Base-by-base conservation (phyloP, 2,888 invertebrate genomes). In the Aspidapion aeneum region DNA sequence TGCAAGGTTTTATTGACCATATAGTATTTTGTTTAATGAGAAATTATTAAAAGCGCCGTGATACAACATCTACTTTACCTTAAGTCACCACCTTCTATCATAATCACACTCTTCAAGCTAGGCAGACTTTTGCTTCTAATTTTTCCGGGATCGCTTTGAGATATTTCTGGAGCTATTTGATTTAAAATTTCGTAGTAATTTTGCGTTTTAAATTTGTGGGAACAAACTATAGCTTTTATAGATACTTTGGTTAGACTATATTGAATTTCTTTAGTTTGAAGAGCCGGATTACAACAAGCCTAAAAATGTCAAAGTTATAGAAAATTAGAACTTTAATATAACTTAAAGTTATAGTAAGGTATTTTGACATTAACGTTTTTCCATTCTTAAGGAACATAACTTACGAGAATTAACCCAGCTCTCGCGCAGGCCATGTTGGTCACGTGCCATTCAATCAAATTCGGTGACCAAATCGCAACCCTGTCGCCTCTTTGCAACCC, bases 391-490 rank as follows among this genome's bases (percentile, higher is more conserved):
- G n/a, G n/a, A n/a, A n/a, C n/a, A n/a, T 18, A 7, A 66, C 78
- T 78, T 77, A 91, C 92, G 77, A 90, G 79, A 21, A 90, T 82
- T 1, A 91, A 78, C 0, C 94, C 94, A 1, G 86, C 85, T 67
- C 91, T 85, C 0, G 89, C 86, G 0, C 89, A 86, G 0, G 90
- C 93, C 74, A 90, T 80, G 75, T 89, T 86, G 0, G 86, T 80
- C 0, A 92, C 71, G 64, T 89, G 84, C 94, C 94, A 96, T 74
- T 93, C 89, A 55, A 85, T 76, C 49, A 83, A 81, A 78, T 93
- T 95, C 0, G 93, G 91, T 0, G 89, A 86, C 90, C 91, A 93
- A 19, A 95, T 81, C 0, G 90, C 94, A 1, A 96, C 74, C 7
- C 90, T 79, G 73, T 95, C 94, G 0, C 92, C 92, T 21, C 79